These are phyloP conservation scores for Chymomyza amoena DNA, from an alignment of 2,888 invertebrate species.

Conservation along the genomic window DNA sequence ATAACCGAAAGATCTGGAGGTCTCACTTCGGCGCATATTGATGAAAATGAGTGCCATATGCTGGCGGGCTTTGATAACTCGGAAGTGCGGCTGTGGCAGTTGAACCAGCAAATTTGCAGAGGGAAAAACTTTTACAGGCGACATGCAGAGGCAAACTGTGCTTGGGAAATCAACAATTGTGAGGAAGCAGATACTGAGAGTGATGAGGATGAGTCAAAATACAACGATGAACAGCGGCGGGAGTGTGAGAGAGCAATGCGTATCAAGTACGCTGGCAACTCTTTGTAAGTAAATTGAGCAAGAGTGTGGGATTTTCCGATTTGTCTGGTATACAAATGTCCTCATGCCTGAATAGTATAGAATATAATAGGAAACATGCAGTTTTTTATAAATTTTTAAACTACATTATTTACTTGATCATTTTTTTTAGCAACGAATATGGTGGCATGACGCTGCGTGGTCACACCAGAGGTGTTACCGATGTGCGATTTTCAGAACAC, in stretches of 20 bases:
- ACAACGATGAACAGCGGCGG: slow-evolving; percentile 37
- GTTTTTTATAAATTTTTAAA: neutral
- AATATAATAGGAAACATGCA: no score
- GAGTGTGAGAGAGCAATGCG: slow-evolving; percentile 42
- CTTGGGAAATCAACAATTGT: slow-evolving; percentile 74
- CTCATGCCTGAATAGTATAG: no score
- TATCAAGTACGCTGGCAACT: slow-evolving; percentile 70
- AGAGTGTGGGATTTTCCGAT: no score
- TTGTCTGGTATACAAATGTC: no score
- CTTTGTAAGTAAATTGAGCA: slow-evolving; percentile 64
- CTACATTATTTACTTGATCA: neutral
- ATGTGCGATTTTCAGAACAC: slow-evolving; percentile 80
- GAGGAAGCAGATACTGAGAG: slow-evolving; percentile 44
- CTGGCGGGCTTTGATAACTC: slow-evolving; percentile 77
- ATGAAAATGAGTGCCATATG: slow-evolving; percentile 76
- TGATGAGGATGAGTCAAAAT: slow-evolving; percentile 33
- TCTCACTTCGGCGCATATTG: slow-evolving; percentile 70
- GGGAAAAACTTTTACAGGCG: slow-evolving; percentile 75
- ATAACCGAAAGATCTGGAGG: slow-evolving; percentile 63
- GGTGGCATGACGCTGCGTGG: slow-evolving; percentile 84
- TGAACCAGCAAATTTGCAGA: slow-evolving; percentile 71
- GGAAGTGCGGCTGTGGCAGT: slow-evolving; percentile 76
- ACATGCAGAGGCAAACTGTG: slow-evolving; percentile 59
- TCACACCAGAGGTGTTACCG: slow-evolving; percentile 86
- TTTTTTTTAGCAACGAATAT: slow-evolving; percentile 59